phyloP scores from a whole-genome alignment of 2,888 invertebrate species.

The Slavum lentiscoides region DNA sequence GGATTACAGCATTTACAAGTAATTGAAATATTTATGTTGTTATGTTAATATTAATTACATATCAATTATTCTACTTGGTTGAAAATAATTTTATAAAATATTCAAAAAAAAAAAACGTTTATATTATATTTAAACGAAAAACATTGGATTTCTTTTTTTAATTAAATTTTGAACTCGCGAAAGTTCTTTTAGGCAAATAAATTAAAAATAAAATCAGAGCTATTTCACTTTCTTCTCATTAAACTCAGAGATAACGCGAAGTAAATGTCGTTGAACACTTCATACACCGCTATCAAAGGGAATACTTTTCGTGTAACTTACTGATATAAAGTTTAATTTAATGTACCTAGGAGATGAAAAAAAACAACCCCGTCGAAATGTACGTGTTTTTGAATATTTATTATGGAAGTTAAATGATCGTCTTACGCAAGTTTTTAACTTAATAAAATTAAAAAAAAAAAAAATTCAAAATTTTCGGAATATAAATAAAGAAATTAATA shows the following conservation, averaged over 20 bases:
- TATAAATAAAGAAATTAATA: not conserved
- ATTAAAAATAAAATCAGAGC: conserved; percentile 37
- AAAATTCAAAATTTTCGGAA: not conserved
- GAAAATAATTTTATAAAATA: too few species aligned
- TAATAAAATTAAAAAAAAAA: too few species aligned
- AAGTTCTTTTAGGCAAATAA: conserved; percentile 24
- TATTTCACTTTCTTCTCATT: conserved; percentile 27
- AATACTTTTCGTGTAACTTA: conserved; percentile 3
- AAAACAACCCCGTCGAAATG: not conserved
- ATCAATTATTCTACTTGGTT: too few species aligned
- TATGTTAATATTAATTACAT: too few species aligned
- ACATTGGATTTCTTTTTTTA: not conserved
- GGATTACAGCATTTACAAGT: too few species aligned
- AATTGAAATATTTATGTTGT: too few species aligned
- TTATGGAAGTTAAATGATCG: not conserved
- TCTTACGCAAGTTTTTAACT: not conserved
- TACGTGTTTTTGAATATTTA: conserved; percentile 13
- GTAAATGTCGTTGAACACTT: conserved; percentile 35
- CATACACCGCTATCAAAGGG: conserved; percentile 5
- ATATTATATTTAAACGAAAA: not conserved
- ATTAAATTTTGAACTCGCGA: not conserved
- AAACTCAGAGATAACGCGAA: conserved; percentile 34
- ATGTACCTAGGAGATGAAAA: conserved; percentile 16
- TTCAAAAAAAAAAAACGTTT: not conserved
- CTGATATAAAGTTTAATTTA: conserved; percentile 36